Evolutionary conservation across 2,113 vertebrate genomes (phyloP), one percentile per base, ranked within the genome.

Genomic region (Erpornis zantholeuca): DNA sequence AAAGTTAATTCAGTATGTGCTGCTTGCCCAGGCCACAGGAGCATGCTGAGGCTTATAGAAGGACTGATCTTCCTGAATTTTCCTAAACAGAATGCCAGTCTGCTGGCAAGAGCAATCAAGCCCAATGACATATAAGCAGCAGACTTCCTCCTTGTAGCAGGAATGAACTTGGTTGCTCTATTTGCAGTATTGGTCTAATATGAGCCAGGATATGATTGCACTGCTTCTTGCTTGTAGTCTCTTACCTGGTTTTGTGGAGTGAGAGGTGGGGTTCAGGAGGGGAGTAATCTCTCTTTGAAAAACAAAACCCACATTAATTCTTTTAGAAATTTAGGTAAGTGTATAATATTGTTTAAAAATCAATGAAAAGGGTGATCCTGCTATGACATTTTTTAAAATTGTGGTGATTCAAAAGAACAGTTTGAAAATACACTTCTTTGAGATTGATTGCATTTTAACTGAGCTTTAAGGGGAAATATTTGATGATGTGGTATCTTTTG

Each of bases 141-240:
- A 36, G 77, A 14, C 5, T 73, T 88, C 16, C 25, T 22, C 25
- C 42, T 45, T 63, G 36, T 14, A 73, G 50, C 16, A 22, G 24
- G 24, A 70, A 31, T 70, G 31, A 80, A 52, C 54, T 59, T 42
- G 12, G 25, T 47, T 71, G 19, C 44, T 60, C 4, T 10, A 0
- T 50, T 77, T 71, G 27, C 19, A 24, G 25, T 60, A 22, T 71
- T 52, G 38, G 3, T 42, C 50, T 70, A 20, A 49, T 82, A 10
- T 15, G 23, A 61, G 38, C 28, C 23, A 38, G 42, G 6, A 11
- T n/a, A 23, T 25, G 47, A 42, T 33, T 0, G 0, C 66, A 19
- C n/a, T 71, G 23, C 42, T 95, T 21, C 42, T 83, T 59, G 35
- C 29, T 70, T 2, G 0, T 44, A 35, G 61, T 36, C 42, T 68